Conservation (phyloP, 2,113 vertebrate species). For the Podarcis muralis region DNA sequence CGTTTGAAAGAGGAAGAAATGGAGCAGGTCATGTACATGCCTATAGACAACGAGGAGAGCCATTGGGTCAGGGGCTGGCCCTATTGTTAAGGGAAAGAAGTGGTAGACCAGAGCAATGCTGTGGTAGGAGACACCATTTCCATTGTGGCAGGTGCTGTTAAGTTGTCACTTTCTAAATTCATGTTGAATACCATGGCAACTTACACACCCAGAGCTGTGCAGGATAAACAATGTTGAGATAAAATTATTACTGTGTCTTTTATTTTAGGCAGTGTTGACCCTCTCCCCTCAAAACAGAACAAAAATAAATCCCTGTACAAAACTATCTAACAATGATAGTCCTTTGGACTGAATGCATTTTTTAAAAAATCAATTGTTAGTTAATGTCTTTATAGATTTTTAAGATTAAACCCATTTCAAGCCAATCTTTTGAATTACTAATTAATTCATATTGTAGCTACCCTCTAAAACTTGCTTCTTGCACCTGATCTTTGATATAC, state of each 20-base stretch:
- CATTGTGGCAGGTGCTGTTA: not conserved
- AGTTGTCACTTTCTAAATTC: not conserved
- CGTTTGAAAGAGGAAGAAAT: not conserved
- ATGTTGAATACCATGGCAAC: not conserved
- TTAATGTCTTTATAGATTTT: not conserved
- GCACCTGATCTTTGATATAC: not conserved
- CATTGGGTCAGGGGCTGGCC: not conserved
- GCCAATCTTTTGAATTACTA: not conserved
- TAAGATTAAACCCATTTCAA: not conserved
- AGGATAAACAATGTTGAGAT: not conserved
- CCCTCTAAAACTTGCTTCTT: not conserved
- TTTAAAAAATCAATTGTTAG: not conserved
- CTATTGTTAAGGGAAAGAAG: not conserved
- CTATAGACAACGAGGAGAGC: no score
- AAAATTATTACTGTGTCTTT: not conserved
- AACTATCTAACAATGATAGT: not conserved
- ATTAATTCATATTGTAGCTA: conserved; percentile 4
- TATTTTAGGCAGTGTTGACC: not conserved
- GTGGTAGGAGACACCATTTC: not conserved
- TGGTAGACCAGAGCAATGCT: not conserved
- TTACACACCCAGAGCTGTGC: not conserved
- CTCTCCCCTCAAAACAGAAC: not conserved
- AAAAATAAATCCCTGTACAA: no score
- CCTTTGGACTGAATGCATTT: not conserved
- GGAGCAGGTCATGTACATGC: not conserved